Base-by-base conservation (phyloP, 2,113 vertebrate species). In the Chunga burmeisteri region DNA sequence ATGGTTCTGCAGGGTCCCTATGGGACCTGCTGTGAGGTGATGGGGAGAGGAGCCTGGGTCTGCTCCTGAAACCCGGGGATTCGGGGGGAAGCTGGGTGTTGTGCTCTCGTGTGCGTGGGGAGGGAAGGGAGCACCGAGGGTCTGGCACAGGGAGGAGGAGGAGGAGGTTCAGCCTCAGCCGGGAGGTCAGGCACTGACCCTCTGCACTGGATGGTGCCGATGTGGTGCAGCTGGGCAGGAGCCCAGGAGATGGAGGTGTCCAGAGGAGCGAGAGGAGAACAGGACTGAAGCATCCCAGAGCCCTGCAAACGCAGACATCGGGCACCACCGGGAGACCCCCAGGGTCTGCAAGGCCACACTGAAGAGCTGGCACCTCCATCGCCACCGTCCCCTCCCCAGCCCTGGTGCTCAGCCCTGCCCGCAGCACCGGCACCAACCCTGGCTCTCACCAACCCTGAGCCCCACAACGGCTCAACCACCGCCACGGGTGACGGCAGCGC, bases 401-500 rank as follows among this genome's bases (percentile, higher is more conserved):
- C 16, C 86, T 0, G 0, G 17, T 4, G 3, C 47, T 56, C 78
- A 30, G n/a, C 19, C n/a, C 44, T 42, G 13, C 36, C 17, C 0
- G 1, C 66, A 23, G 23, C 21, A 0, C 34, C 1, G 3, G 42
- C 63, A 68, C 78, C 78, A 10, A 1, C 3, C 40, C 47, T 3
- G n/a, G 27, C 50, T 53, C 26, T 30, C 5, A 2, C 12, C n/a
- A 12, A 53, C 27, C 53, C n/a, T n/a, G n/a, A n/a, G n/a, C n/a
- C n/a, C n/a, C 21, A 1, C 30, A 0, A 1, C 2, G 1, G 65
- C 65, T 5, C 30, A 8, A 2, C 40, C n/a, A 1, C 0, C 2
- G 0, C 50, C 44, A 0, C 1, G 1, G 36, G 13, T 9, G 11
- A 18, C 1, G 1, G 15, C 62, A 25, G 30, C 8, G 1, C 61